Percentiles rank a stretch among this genome's conserved stretches.
phyloP scores from a whole-genome alignment of 2,113 vertebrate species.

The Rhombomys opimus region DNA sequence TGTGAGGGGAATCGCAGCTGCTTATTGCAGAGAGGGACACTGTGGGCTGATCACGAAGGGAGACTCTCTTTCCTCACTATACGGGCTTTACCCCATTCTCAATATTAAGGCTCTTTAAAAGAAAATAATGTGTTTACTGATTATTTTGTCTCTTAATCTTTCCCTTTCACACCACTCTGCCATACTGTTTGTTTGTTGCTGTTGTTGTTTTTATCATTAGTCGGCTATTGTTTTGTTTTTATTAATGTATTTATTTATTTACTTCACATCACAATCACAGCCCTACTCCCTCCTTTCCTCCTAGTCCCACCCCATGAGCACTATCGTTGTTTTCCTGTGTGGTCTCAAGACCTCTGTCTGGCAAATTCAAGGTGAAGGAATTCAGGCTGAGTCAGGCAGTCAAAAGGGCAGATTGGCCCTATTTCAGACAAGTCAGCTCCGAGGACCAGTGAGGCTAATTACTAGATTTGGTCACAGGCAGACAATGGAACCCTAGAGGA shows the following conservation, averaged over 20 bases:
- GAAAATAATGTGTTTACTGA: too few relatives aligned
- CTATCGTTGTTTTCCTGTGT: constrained; percentile 37
- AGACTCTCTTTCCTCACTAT: rapidly evolving
- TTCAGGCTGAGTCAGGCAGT: constrained; percentile 82
- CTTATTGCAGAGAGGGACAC: rapidly evolving
- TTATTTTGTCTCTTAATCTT: not conserved
- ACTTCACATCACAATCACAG: too few relatives aligned
- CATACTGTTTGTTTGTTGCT: not conserved
- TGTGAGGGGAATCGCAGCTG: rapidly evolving
- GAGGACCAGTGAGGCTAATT: constrained; percentile 87
- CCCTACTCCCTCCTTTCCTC: not conserved
- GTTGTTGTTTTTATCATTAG: not conserved
- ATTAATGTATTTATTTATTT: too few relatives aligned
- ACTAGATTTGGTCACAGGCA: constrained; percentile 86
- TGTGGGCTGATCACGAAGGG: rapidly evolving
- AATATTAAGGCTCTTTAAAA: rapidly evolving
- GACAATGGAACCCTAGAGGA: constrained; percentile 83
- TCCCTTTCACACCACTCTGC: rapidly evolving
- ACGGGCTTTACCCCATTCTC: rapidly evolving
- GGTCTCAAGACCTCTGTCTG: constrained; percentile 81
- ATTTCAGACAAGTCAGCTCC: constrained; percentile 83
- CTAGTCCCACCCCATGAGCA: too few relatives aligned
- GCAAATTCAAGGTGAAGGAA: constrained; percentile 82
- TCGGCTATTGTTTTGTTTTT: not conserved
- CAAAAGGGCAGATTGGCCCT: constrained; percentile 85